Conservation (phyloP, 2,888 invertebrate species). For the Nephrotoma guestfalica region DNA sequence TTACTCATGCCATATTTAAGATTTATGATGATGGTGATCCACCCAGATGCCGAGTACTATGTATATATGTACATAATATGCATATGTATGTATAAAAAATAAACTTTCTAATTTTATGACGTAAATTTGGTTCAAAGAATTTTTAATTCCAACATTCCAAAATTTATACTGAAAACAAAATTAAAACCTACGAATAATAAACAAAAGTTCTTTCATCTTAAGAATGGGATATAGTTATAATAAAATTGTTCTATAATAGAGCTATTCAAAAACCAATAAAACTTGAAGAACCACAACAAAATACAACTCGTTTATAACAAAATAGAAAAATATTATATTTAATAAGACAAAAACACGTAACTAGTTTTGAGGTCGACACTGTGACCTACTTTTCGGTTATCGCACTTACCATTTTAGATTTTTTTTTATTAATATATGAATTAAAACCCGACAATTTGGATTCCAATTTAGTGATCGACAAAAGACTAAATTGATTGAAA, state of each 20-base stretch:
- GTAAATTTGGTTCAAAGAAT: not conserved
- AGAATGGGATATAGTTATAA: not conserved
- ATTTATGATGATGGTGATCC: not conserved
- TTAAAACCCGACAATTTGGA: not conserved
- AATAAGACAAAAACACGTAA: not conserved
- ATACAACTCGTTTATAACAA: not conserved
- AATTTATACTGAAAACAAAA: not conserved
- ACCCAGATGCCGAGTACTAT: not conserved
- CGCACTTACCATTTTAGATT: not conserved
- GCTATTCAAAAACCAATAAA: not conserved
- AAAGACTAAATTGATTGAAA: not conserved
- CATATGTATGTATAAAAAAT: not conserved
- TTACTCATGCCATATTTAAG: not conserved
- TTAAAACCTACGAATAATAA: not conserved
- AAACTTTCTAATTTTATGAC: not conserved
- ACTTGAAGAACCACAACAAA: not conserved
- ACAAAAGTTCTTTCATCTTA: not conserved
- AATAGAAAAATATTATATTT: not conserved
- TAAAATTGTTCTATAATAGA: not conserved
- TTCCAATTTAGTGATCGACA: not conserved
- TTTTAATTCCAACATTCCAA: not conserved
- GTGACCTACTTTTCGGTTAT: conserved; percentile 4
- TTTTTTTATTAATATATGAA: not conserved
- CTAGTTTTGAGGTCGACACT: not conserved
- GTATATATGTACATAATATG: too few relatives aligned